phyloP scores from a whole-genome alignment of 2,113 vertebrate genomes.

The Hypomesus transpacificus region DNA sequence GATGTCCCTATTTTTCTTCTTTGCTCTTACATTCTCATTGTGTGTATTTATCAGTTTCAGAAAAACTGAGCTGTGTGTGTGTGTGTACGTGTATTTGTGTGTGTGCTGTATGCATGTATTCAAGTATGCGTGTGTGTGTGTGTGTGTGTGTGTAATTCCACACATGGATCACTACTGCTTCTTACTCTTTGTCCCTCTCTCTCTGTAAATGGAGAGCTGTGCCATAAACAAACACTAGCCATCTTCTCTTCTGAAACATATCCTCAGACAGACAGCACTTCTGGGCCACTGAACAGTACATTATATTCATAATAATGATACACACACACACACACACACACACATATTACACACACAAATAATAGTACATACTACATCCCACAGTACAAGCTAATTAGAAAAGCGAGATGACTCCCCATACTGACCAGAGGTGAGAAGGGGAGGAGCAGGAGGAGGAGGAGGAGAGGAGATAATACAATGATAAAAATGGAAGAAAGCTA shows the following conservation, averaged over 20 bases:
- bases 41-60: constrained; percentile 27
- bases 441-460: neutral
- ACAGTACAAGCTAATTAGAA: too few species aligned
- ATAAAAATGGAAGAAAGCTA: neutral
- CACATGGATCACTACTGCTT: neutral
- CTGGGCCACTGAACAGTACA: neutral
- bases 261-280: too few species aligned
- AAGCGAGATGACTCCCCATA: neutral
- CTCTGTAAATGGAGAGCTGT: too few species aligned
- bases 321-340: neutral
- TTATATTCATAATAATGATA: neutral
- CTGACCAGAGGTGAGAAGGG: neutral
- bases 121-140: neutral
- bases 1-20: constrained; percentile 22
- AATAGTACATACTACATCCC: neutral
- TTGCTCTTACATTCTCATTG: neutral
- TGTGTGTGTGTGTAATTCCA: neutral
- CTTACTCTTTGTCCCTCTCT: too few species aligned
- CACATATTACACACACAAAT: neutral
- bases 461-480: neutral
- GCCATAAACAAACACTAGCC: too few species aligned
- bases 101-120: neutral
- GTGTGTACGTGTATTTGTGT: constrained; percentile 1
- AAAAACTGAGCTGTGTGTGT: constrained; percentile 19
- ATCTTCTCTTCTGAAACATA: too few species aligned